Evolutionary conservation across 2,797 vertebrate genomes (phyloP).

Genomic region (Anguilla obscura): DNA sequence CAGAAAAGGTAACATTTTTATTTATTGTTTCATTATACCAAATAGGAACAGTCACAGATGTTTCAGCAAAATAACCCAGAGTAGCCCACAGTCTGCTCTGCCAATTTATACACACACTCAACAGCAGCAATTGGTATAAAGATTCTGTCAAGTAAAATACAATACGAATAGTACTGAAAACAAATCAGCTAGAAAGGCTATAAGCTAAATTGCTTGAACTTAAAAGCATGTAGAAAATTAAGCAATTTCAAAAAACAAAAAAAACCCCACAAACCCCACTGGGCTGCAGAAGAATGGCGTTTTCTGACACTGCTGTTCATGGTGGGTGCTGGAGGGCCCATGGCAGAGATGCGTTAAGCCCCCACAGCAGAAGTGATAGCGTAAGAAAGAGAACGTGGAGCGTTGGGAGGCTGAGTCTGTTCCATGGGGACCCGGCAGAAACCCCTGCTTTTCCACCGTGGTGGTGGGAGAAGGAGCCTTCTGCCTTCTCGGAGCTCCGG

Average conservation of each 20-base stretch:
- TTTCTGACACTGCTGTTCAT: slow-evolving; percentile 31
- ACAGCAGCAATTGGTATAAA: neutral
- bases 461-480: slow-evolving; percentile 59
- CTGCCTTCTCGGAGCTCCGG: slow-evolving; percentile 60
- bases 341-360: neutral
- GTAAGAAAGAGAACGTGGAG: slow-evolving; percentile 60
- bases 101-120: neutral
- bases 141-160: neutral
- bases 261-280: neutral
- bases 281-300: neutral
- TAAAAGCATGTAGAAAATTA: slow-evolving; percentile 3
- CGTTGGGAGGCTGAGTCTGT: slow-evolving; percentile 54
- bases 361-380: slow-evolving; percentile 38
- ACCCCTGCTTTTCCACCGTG: slow-evolving; percentile 66
- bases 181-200: neutral
- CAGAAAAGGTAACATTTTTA: neutral
- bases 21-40: neutral
- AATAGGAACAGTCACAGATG: neutral
- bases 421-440: slow-evolving; percentile 52
- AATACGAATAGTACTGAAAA: neutral
- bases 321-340: slow-evolving; percentile 29
- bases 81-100: neutral
- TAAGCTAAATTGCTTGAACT: neutral
- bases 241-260: neutral
- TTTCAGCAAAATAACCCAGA: neutral